Conservation (phyloP, 2,113 vertebrate species). For the Bos indicus region DNA sequence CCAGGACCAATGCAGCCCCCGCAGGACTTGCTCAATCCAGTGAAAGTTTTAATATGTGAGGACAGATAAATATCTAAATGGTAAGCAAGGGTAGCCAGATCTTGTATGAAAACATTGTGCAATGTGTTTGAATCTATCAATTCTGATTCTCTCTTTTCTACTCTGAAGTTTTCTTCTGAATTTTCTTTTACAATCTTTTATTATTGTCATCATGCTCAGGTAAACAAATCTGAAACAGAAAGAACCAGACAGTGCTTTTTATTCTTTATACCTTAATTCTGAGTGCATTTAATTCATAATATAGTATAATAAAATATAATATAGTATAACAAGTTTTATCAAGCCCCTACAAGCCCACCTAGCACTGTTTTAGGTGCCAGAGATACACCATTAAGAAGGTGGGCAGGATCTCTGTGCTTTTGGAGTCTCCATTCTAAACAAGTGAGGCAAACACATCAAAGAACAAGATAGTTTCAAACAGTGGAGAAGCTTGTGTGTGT, state of each 20-base stretch:
- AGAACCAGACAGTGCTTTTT: not conserved
- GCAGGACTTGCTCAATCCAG: not conserved
- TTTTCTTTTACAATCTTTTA: not conserved
- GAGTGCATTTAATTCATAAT: not conserved
- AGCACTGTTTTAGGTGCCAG: not conserved
- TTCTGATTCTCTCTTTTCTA: not conserved
- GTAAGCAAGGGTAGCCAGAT: not conserved
- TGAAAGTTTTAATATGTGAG: not conserved
- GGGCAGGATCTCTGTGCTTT: not conserved
- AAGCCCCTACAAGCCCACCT: not conserved
- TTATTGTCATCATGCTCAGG: not conserved
- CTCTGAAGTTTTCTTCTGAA: not conserved
- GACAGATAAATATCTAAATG: fast-evolving
- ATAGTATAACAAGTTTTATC: not conserved
- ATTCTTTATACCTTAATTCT: not conserved
- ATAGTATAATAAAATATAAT: not conserved
- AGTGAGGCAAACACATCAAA: not conserved
- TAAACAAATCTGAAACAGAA: not conserved
- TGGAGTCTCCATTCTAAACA: not conserved
- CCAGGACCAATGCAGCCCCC: not conserved
- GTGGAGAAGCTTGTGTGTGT: not conserved
- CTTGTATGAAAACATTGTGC: not conserved
- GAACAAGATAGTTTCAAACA: not conserved
- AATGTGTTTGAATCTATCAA: not conserved
- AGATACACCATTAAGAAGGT: not conserved